phyloP scores from a whole-genome alignment of 2,888 invertebrate species.

The Mythimna vitellina region DNA sequence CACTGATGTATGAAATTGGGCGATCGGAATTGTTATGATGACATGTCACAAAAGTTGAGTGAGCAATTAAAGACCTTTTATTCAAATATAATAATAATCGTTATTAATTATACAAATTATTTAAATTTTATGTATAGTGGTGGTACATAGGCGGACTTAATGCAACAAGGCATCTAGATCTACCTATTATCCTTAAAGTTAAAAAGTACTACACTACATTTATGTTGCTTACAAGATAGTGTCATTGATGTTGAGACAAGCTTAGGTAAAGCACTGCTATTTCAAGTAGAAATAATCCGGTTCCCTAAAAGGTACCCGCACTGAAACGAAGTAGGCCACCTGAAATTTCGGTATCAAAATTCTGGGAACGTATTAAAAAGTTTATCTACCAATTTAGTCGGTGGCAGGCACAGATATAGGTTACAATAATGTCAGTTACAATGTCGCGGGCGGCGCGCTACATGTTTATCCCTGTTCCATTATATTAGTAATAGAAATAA shows the following conservation, averaged over 20 bases:
- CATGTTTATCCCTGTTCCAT: conserved; percentile 55
- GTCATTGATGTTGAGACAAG: background rate
- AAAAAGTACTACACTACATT: background rate
- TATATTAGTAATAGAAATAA: conserved; percentile 59
- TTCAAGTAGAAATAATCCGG: background rate
- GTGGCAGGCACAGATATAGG: conserved; percentile 47
- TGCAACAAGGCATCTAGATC: no score
- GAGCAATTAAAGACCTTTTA: background rate
- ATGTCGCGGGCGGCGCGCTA: conserved; percentile 37
- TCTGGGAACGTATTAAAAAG: conserved; percentile 49
- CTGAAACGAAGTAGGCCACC: conserved; percentile 10
- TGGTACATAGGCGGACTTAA: no score
- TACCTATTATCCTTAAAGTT: no score
- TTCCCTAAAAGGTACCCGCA: background rate
- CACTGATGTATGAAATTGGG: conserved; percentile 45
- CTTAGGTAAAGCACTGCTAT: background rate
- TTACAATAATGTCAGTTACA: conserved; percentile 50
- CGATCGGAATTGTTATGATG: conserved; percentile 25
- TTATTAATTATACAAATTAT: no score
- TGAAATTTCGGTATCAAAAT: conserved; percentile 41
- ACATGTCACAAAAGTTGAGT: conserved; percentile 25
- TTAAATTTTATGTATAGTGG: no score
- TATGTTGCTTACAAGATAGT: background rate
- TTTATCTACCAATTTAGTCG: conserved; percentile 53
- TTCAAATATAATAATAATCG: conserved; percentile 2